Evolutionary conservation across 2,113 vertebrate species (phyloP).

Genomic region (Barnardius zonarius): DNA sequence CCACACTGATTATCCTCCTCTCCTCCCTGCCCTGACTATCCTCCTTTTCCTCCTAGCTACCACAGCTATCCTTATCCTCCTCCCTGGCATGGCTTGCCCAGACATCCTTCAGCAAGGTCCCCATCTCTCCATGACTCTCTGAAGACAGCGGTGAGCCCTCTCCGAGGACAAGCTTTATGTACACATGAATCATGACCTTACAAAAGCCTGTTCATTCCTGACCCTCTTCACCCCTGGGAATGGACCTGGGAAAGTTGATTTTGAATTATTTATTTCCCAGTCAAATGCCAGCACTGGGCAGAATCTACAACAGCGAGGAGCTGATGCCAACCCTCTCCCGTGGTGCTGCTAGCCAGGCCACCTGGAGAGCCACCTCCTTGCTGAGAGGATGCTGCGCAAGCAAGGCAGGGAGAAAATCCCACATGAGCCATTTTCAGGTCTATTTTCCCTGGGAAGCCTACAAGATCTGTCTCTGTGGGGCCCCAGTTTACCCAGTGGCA

Average conservation of each 20-base stretch:
- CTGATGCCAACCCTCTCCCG: background rate
- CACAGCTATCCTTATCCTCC: background rate
- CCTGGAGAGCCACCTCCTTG: background rate
- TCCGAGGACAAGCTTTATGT: background rate
- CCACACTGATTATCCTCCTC: background rate
- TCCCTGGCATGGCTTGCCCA: background rate
- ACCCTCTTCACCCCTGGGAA: background rate
- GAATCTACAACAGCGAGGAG: background rate
- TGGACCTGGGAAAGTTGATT: background rate
- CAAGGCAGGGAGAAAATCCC: background rate
- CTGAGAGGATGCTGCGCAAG: background rate
- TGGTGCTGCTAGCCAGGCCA: background rate
- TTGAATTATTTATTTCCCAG: background rate
- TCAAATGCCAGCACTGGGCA: background rate
- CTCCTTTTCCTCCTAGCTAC: background rate
- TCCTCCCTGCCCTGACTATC: background rate
- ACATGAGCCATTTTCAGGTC: accelerated
- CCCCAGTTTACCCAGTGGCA: background rate
- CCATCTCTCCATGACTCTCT: background rate
- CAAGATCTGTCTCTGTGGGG: background rate
- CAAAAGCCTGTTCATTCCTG: background rate
- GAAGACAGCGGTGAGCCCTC: background rate
- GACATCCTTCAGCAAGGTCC: background rate
- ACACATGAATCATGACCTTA: background rate
- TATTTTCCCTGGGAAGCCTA: background rate